Evolutionary conservation across 2,113 vertebrate genomes (phyloP).

Genomic region (Aleadryas rufinucha): DNA sequence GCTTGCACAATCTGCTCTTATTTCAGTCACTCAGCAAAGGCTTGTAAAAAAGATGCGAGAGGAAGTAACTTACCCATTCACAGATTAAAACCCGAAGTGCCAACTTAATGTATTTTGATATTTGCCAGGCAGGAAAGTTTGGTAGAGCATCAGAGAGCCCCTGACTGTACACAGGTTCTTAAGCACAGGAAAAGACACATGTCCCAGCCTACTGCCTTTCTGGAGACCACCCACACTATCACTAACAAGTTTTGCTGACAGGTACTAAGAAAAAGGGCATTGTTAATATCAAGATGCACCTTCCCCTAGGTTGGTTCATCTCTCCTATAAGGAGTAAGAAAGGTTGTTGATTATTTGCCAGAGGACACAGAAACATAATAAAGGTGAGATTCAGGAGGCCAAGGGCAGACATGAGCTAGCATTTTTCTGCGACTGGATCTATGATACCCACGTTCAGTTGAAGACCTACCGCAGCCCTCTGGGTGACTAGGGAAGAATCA

Average conservation of each 20-base stretch:
- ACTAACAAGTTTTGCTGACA: neutral
- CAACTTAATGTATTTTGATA: conserved; percentile 40
- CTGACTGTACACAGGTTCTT: neutral
- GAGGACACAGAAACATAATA: neutral
- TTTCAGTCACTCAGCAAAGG: conserved; percentile 44
- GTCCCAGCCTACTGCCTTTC: neutral
- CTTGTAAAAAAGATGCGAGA: conserved; percentile 48
- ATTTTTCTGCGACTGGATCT: neutral
- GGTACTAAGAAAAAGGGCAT: neutral
- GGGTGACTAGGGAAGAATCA: conserved; percentile 6
- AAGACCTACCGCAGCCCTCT: conserved; percentile 33
- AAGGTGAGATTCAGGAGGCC: neutral
- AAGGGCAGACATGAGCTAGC: neutral
- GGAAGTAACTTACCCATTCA: conserved; percentile 52
- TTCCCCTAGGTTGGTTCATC: neutral
- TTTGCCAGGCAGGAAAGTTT: conserved; percentile 21
- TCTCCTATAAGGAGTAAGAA: neutral
- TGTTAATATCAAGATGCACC: neutral
- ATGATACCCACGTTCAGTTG: neutral
- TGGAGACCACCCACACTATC: neutral
- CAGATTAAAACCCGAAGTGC: conserved; percentile 58
- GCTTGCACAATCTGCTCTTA: conserved; percentile 28
- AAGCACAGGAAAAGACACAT: neutral
- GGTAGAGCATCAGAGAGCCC: neutral
- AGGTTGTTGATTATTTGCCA: neutral